Evolutionary conservation across 2,113 vertebrate species (phyloP).

Genomic region (Hystrix cristata): DNA sequence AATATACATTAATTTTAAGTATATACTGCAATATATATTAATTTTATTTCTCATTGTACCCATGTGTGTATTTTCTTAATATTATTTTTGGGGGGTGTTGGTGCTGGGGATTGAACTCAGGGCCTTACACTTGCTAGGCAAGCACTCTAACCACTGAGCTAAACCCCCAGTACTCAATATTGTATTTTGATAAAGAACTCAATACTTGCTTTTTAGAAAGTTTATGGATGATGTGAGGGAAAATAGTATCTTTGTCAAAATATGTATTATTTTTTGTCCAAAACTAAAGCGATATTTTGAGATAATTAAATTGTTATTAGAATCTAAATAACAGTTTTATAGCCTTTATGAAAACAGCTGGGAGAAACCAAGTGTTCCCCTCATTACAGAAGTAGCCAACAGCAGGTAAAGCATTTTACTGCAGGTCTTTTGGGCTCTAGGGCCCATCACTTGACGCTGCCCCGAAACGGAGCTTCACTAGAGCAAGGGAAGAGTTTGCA

Average conservation of each 20-base stretch:
- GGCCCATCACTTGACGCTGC: no score
- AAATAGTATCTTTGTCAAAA: not conserved
- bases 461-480: not conserved
- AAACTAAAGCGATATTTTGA: constrained; percentile 6
- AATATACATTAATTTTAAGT: not conserved
- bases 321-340: not conserved
- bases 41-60: not conserved
- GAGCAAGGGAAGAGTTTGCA: not conserved
- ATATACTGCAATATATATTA: not conserved
- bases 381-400: not conserved
- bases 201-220: not conserved
- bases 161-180: not conserved
- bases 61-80: not conserved
- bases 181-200: not conserved
- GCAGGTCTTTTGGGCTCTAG: not conserved
- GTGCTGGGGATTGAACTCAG: no score
- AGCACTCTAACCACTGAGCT: no score
- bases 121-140: no score
- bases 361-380: not conserved
- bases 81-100: not conserved
- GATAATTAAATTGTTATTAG: not conserved
- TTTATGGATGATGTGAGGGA: not conserved
- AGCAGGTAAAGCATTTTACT: not conserved
- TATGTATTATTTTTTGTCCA: not conserved
- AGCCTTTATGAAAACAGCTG: not conserved